Evolutionary conservation across 53 echinoderm and acorn worm species (phyloP), one percentile per base, ranked within the genome.

Genomic region (Crossaster papposus): DNA sequence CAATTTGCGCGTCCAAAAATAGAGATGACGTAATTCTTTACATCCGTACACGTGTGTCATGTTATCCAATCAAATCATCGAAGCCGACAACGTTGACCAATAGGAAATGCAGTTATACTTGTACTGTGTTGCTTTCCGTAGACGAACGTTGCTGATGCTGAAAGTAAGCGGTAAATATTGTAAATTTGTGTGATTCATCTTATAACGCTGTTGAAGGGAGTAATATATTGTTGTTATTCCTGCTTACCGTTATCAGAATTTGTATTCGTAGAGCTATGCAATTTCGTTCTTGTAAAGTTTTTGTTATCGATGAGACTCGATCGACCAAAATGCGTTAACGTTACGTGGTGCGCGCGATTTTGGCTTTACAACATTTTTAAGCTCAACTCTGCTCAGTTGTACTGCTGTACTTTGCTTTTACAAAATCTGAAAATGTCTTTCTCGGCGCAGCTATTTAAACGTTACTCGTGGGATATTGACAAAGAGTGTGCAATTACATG

Each of bases 1-100:
- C 22, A 20, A 14, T 15, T 58, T 58, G 12, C 58, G 22, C 26
- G 26, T 28, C 85, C 58, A 52, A 85, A 85, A 85, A 85, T 85
- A 85, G 85, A 74, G 36, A 85, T 85, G 85, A 85, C 85, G 85
- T 85, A 85, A 85, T 85, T 72, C 50, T 53, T n/a, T 33, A 34
- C 30, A 22, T 30, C 51, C 35, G 53, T 20, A 8, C 85, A 85
- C 85, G 85, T 85, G 85, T 13, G 15, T 2, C 50, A 83, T 68
- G 0, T 65, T 44, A 36, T 18, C 83, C 83, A 83, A 83, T 83
- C 17, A 29, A 26, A 70, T 70, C 68, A 10, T 53, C 54, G 23
- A 32, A 73, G 72, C 26, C 53, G 74, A 70, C 24, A 83, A 51
- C 30, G 18, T 44, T 50, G 65, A 44, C 83, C 83, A 83, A 83